Conservation (phyloP, 2,113 vertebrate species). For the Motacilla alba region DNA sequence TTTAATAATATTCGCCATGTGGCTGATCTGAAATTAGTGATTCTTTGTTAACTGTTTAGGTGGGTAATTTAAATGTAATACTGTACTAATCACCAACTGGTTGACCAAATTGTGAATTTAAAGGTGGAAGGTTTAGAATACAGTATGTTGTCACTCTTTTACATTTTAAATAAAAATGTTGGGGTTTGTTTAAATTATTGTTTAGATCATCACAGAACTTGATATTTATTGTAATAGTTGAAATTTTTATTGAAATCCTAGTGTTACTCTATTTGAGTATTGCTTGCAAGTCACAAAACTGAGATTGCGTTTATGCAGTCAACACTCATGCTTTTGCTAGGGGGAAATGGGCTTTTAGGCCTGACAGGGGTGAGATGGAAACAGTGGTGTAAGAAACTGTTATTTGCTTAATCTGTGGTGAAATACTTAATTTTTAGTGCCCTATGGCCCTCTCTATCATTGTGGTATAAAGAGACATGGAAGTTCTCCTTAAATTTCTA, state of each 20-base stretch:
- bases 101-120: slow-evolving; percentile 39
- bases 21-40: slow-evolving; percentile 13
- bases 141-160: neutral
- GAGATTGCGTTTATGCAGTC: neutral
- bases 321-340: neutral
- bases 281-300: neutral
- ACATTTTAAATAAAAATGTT: slow-evolving; percentile 68
- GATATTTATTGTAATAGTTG: slow-evolving; percentile 4
- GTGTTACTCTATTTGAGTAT: neutral
- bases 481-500: neutral
- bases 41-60: slow-evolving; percentile 48
- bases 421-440: neutral
- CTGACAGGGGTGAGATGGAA: neutral
- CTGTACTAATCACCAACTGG: slow-evolving; percentile 50
- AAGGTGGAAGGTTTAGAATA: slow-evolving; percentile 29
- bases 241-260: neutral
- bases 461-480: neutral
- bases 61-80: slow-evolving; percentile 60
- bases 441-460: neutral
- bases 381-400: neutral
- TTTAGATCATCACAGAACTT: neutral
- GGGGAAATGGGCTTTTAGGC: neutral
- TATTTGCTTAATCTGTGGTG: neutral
- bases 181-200: slow-evolving; percentile 20
- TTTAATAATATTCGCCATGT: neutral